Percentiles rank a stretch among this genome's conserved stretches.
Conservation (phyloP, 2,113 vertebrate species). For the Clinocottus analis region DNA sequence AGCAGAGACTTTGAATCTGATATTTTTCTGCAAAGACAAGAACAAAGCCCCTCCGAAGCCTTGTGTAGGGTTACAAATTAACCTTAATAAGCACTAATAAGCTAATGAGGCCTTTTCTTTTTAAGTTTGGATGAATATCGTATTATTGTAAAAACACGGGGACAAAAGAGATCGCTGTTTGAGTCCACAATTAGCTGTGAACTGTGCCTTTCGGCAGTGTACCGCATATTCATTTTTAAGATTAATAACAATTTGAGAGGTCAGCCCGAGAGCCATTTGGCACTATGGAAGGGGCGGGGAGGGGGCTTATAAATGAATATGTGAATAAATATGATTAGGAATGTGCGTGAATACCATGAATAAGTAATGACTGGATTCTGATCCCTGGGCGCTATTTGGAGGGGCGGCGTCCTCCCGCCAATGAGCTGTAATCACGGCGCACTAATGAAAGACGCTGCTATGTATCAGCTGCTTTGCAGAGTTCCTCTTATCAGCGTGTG, state of each 20-base stretch:
- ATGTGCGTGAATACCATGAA: constrained; percentile 55
- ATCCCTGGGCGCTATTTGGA: constrained; percentile 56
- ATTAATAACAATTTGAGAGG: constrained; percentile 66
- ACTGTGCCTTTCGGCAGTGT: constrained; percentile 26
- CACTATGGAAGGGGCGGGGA: constrained; percentile 9
- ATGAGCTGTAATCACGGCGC: constrained; percentile 55
- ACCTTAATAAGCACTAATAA: constrained; percentile 38
- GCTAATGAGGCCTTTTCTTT: constrained; percentile 16
- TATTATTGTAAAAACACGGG: constrained; percentile 21
- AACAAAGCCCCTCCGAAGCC: constrained; percentile 8
- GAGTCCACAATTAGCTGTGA: constrained; percentile 44
- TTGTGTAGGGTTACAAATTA: background rate
- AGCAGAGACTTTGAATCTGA: constrained; percentile 1
- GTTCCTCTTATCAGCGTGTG: constrained; percentile 58
- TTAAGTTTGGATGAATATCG: background rate
- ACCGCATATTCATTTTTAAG: constrained; percentile 33
- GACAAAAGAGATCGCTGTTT: constrained; percentile 8
- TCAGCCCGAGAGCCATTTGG: constrained; percentile 49
- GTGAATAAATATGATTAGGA: constrained; percentile 65
- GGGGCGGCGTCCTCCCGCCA: constrained; percentile 38
- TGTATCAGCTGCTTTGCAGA: constrained; percentile 56
- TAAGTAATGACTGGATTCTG: constrained; percentile 52
- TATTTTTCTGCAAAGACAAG: background rate
- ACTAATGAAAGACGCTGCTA: constrained; percentile 63
- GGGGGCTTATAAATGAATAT: constrained; percentile 56